phyloP scores from a whole-genome alignment of 2,797 vertebrate genomes.

The Toxotes lorentzi region DNA sequence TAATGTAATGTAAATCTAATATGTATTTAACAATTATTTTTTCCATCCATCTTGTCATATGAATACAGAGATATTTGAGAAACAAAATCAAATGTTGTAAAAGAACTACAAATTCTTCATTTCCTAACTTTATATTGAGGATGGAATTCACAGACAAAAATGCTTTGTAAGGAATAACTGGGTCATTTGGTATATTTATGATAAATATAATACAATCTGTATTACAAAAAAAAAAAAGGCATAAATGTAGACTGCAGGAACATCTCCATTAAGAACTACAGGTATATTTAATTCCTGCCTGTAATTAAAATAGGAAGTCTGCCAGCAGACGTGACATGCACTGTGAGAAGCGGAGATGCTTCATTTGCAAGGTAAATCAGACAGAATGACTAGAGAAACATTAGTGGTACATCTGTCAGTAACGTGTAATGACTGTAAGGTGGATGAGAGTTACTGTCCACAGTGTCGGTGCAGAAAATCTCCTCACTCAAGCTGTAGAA shows the following conservation, averaged over 20 bases:
- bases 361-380: slow-evolving; percentile 67
- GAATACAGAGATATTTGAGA: too few relatives aligned
- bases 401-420: neutral
- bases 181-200: neutral
- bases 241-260: neutral
- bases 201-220: too few relatives aligned
- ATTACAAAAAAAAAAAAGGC: neutral
- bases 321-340: neutral
- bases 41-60: too few relatives aligned
- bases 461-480: neutral
- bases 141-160: neutral
- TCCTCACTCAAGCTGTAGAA: slow-evolving; percentile 3
- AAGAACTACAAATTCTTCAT: too few relatives aligned
- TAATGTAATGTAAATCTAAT: too few relatives aligned
- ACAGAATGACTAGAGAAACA: neutral
- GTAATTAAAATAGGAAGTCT: neutral
- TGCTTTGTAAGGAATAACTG: neutral
- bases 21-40: too few relatives aligned
- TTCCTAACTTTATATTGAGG: too few relatives aligned
- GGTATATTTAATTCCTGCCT: neutral
- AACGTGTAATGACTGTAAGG: neutral
- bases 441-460: neutral
- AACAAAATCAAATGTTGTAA: too few relatives aligned
- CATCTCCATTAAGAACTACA: neutral
- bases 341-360: accelerated